A percentile compares a stretch with the other conserved stretches of the same genome.
Evolutionary conservation across 2,113 vertebrate species (phyloP).

Genomic region (Etheostoma cragini): DNA sequence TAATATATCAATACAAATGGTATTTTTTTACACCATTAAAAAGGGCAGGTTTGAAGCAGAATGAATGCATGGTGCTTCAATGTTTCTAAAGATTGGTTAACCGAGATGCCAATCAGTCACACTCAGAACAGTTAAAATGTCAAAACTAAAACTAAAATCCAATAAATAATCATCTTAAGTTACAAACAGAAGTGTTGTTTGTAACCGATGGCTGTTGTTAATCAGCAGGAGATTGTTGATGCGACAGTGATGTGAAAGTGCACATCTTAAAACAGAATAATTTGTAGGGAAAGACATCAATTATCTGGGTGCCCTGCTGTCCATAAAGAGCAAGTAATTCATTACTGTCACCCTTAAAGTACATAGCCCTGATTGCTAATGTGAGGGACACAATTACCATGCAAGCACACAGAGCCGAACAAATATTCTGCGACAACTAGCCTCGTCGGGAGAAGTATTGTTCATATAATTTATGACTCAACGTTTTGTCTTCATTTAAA

Average conservation of each 20-base stretch:
- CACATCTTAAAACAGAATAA: conserved; percentile 59
- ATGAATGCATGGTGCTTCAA: not conserved
- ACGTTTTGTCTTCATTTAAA: conserved; percentile 19
- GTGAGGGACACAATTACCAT: conserved; percentile 48
- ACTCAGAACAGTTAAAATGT: not conserved
- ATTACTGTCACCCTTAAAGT: conserved; percentile 67
- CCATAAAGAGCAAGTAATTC: conserved; percentile 70
- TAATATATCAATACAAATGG: too few species aligned
- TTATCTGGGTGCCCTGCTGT: conserved; percentile 57
- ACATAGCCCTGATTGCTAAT: conserved; percentile 63
- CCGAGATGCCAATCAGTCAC: not conserved
- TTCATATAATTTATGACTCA: conserved; percentile 19
- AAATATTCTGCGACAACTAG: conserved; percentile 12
- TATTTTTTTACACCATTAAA: not conserved
- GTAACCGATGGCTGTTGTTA: conserved; percentile 20
- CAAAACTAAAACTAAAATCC: conserved; percentile 14
- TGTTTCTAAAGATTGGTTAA: not conserved
- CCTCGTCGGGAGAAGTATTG: not conserved
- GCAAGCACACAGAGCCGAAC: conserved; percentile 6
- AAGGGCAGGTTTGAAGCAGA: not conserved
- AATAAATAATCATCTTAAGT: conserved; percentile 18
- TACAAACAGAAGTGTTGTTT: conserved; percentile 6
- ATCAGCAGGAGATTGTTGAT: conserved; percentile 42
- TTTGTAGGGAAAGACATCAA: conserved; percentile 61
- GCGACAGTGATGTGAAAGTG: conserved; percentile 45